A percentile compares a stretch with the other conserved stretches of the same genome.
These are phyloP conservation scores for Ispidina picta DNA, from an alignment of 2,797 vertebrate species.

Conservation along the genomic window DNA sequence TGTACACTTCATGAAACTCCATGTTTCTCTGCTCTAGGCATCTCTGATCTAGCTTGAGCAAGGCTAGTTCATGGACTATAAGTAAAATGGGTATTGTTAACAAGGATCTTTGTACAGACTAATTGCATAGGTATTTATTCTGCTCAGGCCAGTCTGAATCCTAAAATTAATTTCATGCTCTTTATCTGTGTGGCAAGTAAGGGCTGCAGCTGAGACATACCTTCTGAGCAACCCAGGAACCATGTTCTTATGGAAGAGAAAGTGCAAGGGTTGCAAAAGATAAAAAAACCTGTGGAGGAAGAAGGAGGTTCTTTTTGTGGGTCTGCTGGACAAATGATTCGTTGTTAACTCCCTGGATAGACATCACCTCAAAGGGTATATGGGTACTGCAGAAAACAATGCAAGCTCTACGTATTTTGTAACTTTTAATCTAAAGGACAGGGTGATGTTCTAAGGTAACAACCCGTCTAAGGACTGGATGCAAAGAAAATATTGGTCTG, in stretches of 20 bases:
- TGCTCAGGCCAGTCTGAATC: not conserved
- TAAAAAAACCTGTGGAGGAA: slow-evolving; percentile 8
- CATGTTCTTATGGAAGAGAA: slow-evolving; percentile 15
- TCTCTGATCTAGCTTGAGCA: not conserved
- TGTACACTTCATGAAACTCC: not conserved
- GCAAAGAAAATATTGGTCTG: not conserved
- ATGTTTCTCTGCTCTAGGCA: not conserved
- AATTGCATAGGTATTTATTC: not conserved
- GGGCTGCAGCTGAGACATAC: not conserved
- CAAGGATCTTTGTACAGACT: not conserved
- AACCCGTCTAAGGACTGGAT: not conserved
- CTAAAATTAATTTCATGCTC: not conserved
- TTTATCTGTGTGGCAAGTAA: not conserved
- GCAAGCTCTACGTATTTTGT: not conserved
- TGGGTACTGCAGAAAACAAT: not conserved
- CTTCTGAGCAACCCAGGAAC: slow-evolving; percentile 4
- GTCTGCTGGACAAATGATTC: not conserved
- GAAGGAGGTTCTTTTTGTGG: not conserved
- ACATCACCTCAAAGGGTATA: not conserved
- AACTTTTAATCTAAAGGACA: not conserved
- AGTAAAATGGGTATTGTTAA: not conserved
- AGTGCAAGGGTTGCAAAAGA: not conserved
- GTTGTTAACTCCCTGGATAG: not conserved
- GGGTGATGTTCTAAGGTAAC: not conserved
- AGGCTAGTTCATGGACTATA: not conserved